Evolutionary conservation across 2,797 vertebrate genomes (phyloP), one percentile per base, ranked within the genome.

Genomic region (Alauda arvensis): DNA sequence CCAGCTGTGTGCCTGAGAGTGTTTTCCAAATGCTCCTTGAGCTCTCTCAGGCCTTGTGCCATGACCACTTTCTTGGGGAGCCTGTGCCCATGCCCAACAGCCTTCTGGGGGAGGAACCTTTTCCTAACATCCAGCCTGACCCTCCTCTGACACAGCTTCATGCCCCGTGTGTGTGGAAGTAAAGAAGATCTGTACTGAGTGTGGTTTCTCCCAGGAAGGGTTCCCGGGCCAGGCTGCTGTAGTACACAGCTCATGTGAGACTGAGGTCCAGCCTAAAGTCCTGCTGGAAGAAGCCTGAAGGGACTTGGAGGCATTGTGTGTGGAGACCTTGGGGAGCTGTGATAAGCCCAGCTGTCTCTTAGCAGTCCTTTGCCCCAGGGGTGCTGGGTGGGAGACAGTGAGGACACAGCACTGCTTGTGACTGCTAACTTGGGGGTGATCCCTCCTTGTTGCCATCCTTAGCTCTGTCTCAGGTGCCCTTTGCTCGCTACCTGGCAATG

Each of bases 401-500:
- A 65, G 51, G 31, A 39, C 8, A 3, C 46, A 37, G 79, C 1
- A 0, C 69, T 75, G 69, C 51, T 52, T 39, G 26, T 65, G 40
- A 2, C 79, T 77, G 70, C 49, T 72, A 72, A 28, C 8, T 10
- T 49, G 28, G 40, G 53, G 28, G 9, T 49, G 49, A 31, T 45
- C n/a, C 56, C 18, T 87, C 31, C 33, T 28, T 1, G 2, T 82
- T 76, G 20, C 60, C 14, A 5, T 91, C 96, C 96, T 97, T 97
- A 96, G 93, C 95, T 66, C 52, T 12, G 4, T 34, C 95, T 63
- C 95, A 99, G 99, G 99, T 99, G 57, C 99, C 99, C 25, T 99
- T 99, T 25, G 99, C 99, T 52, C 98, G 99, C 60, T 99, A 98
- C 85, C 93, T 99, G 90, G 99, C 99, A 3, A 99, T 99, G 99